Conservation (phyloP, 2,113 vertebrate species). For the Coryphaenoides rupestris region DNA sequence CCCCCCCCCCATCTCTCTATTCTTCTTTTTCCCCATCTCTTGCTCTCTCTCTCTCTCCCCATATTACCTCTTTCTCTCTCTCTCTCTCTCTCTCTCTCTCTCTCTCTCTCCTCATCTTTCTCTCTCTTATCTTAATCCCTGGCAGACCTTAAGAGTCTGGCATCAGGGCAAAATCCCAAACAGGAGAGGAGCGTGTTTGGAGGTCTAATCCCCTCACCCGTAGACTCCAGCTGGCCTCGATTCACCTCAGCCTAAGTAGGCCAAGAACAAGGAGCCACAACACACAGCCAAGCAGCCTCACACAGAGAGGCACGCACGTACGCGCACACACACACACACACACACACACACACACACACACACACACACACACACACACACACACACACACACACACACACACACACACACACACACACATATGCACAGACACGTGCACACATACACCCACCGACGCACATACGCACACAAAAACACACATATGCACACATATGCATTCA, state of each 20-base stretch:
- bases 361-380: slow-evolving; percentile 16
- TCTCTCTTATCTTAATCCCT: slow-evolving; percentile 67
- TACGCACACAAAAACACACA: not conserved
- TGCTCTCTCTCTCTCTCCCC: too few species aligned
- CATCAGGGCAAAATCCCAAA: slow-evolving; percentile 70
- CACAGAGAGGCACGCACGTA: slow-evolving; percentile 46
- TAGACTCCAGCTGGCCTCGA: slow-evolving; percentile 68
- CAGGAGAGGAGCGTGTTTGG: slow-evolving; percentile 68
- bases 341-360: not conserved
- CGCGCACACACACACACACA: slow-evolving; percentile 12
- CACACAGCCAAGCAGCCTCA: slow-evolving; percentile 58
- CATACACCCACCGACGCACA: not conserved
- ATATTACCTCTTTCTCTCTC: not conserved
- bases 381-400: slow-evolving; percentile 35
- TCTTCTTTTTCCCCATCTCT: too few species aligned
- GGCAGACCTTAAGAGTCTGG: slow-evolving; percentile 80
- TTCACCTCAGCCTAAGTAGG: slow-evolving; percentile 75
- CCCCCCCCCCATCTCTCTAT: too few species aligned
- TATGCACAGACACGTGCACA: slow-evolving; percentile 7
- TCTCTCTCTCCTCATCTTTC: slow-evolving; percentile 5
- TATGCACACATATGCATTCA: too few species aligned
- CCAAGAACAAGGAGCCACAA: slow-evolving; percentile 72
- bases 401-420: slow-evolving; percentile 15
- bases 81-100: not conserved
- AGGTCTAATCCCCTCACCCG: slow-evolving; percentile 73